Base-by-base conservation (phyloP, 2,797 vertebrate genomes). In the Tragelaphus oryx region DNA sequence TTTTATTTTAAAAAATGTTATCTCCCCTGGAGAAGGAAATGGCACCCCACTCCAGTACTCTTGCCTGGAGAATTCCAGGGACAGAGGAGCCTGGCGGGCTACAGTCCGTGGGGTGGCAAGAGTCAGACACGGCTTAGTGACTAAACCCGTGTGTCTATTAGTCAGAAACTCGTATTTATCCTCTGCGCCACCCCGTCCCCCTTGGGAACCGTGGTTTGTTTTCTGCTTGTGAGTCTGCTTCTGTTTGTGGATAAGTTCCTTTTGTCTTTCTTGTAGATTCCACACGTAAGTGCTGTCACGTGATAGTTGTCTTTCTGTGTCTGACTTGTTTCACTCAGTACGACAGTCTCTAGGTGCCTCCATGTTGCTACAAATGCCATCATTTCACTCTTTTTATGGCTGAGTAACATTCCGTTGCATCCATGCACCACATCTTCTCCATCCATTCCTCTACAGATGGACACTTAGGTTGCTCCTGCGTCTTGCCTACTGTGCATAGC, bases 101-200 rank as follows among this genome's bases (percentile, higher is more conserved):
- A 3, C 9, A 3, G 65, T 11, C 65, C 33, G 1, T 2, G 65
- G 9, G n/a, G n/a, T 6, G 8, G 9, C 9, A 68, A 22, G 62
- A 68, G 9, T 4, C 6, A n/a, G n/a, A 37, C 33, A 37, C 5
- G 3, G 0, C 20, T 68, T 3, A 6, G 33, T 11, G 33, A 37
- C 18, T 68, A 3, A 3, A 3, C 33, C 18, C 6, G 33, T n/a
- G 46, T 20, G 11, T 50, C 46, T 20, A 9, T 17, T 7, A 4
- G n/a, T 1, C 3, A 28, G 12, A 4, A 78, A 20, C 28, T 50
- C 5, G 46, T n/a, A 2, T 20, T 20, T 78, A 6, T 20, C 17
- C 9, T 5, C 24, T 46, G 14, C 4, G 6, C 74, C 26, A 0
- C 44, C 17, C 1, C 28, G 6, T 20, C 28, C 28, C 1, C 0